Base-by-base conservation (phyloP, 2,113 vertebrate species). In the Sturnus vulgaris region DNA sequence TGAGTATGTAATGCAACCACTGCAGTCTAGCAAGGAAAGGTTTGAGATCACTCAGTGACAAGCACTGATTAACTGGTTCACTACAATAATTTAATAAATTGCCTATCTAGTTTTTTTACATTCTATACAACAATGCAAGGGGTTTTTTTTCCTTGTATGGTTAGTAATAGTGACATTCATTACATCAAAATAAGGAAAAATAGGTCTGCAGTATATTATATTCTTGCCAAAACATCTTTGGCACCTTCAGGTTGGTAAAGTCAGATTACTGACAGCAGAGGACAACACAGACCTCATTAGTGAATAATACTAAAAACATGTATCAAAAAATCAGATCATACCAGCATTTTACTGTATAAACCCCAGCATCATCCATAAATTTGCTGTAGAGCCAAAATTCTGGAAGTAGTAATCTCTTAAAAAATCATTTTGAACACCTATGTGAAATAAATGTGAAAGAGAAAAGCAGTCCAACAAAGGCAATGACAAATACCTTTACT, bases 251-350 rank as follows among this genome's bases (percentile, higher is more conserved):
- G 33, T 8, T 70, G 33, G 12, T 37, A 88, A 56, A 9, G 49
- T 72, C 52, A 50, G 39, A 37, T 46, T 39, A 47, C 22, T 82
- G 66, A 87, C 69, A 93, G 75, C 73, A 96, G 78, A 82, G 85
- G 75, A 82, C 81, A 93, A 66, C 40, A 59, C 0, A 71, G 22
- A 24, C 17, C 24, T 70, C 33, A n/a, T 33, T 12, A 65, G 31
- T n/a, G 37, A 68, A 71, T 57, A 65, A 59, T 85, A 9, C 22
- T 4, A 37, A 44, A 69, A 53, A 9, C 1, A 3, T 2, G 1
- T 14, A 53, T 11, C 22, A 25, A 77, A 72, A 75, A 70, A 65
- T 13, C 31, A 42, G 37, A 37, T 37, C 37, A 37, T 19, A 59
- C 8, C 0, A 4, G 25, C 50, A 28, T 52, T 52, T 52, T 52